phyloP scores from a whole-genome alignment of 2,797 vertebrate species.

The Pseudotriccus pelzelni region DNA sequence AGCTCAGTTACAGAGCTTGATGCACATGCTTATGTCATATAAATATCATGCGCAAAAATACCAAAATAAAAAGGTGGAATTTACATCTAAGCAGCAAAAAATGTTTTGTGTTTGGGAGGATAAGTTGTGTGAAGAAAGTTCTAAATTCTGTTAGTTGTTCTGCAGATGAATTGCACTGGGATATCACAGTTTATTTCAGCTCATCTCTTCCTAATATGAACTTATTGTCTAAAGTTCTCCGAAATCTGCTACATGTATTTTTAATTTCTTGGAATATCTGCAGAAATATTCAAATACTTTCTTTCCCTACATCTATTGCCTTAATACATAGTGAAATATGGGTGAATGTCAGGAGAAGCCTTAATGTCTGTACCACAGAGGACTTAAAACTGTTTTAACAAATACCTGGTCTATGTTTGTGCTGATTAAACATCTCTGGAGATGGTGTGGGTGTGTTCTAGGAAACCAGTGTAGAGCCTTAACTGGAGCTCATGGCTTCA shows the following conservation, averaged over 20 bases:
- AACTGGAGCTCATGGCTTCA: not conserved
- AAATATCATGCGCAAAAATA: not conserved
- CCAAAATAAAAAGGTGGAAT: not conserved
- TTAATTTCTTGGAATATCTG: not conserved
- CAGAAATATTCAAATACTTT: not conserved
- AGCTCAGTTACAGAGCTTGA: not conserved
- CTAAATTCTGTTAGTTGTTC: not conserved
- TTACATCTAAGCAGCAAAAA: not conserved
- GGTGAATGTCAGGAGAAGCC: not conserved
- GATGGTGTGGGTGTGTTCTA: not conserved
- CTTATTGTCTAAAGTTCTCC: not conserved
- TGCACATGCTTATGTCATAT: not conserved
- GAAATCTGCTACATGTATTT: not conserved
- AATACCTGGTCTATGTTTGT: not conserved
- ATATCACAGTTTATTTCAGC: not conserved
- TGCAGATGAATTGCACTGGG: not conserved
- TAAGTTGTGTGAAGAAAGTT: not conserved
- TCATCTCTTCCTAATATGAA: not conserved
- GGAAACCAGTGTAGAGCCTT: not conserved
- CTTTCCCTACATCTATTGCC: not conserved
- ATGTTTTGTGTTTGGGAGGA: not conserved
- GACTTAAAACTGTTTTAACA: not conserved
- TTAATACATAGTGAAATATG: not conserved
- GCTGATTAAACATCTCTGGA: not conserved
- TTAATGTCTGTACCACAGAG: not conserved